Evolutionary conservation across 1,140 invertebrate genomes (phyloP).

Genomic region (Acromyrmex heyeri): DNA sequence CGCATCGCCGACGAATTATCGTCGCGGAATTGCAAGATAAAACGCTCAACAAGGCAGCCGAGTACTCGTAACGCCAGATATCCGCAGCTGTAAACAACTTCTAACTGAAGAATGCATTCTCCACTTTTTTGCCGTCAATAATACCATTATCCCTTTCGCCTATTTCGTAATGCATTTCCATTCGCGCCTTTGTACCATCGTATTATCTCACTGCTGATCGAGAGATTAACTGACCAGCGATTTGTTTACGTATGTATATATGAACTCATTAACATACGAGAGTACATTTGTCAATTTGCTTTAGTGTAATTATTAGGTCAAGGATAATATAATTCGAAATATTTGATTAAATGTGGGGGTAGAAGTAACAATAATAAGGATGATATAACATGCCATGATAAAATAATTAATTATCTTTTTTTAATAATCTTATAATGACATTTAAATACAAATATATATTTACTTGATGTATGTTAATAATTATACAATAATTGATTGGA

Average conservation of each 20-base stretch:
- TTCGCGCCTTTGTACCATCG: slow-evolving; percentile 15
- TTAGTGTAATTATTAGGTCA: slow-evolving; percentile 33
- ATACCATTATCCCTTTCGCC: slow-evolving; percentile 51
- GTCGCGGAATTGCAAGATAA: slow-evolving; percentile 47
- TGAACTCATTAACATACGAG: slow-evolving; percentile 36
- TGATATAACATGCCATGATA: background rate
- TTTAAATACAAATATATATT: background rate
- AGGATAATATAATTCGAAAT: slow-evolving; percentile 21
- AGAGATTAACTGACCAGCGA: slow-evolving; percentile 28
- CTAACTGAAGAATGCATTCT: slow-evolving; percentile 45
- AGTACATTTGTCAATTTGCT: background rate
- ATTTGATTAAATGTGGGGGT: background rate
- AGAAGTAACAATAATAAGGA: background rate
- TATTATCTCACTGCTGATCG: slow-evolving; percentile 25
- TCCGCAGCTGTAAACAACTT: slow-evolving; percentile 43
- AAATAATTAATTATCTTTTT: background rate
- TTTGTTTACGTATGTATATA: slow-evolving; percentile 31
- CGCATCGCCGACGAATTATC: slow-evolving; percentile 58
- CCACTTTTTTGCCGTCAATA: slow-evolving; percentile 49
- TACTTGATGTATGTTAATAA: background rate
- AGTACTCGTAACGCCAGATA: slow-evolving; percentile 46
- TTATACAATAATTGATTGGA: slow-evolving; percentile 1
- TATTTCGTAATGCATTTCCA: slow-evolving; percentile 50
- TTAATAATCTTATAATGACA: background rate
- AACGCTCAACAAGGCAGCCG: slow-evolving; percentile 38